Percentiles rank a stretch among this genome's conserved stretches.
These are phyloP conservation scores for Diplosoma virens DNA, from an alignment of 23 tunicate species.

Conservation along the genomic window DNA sequence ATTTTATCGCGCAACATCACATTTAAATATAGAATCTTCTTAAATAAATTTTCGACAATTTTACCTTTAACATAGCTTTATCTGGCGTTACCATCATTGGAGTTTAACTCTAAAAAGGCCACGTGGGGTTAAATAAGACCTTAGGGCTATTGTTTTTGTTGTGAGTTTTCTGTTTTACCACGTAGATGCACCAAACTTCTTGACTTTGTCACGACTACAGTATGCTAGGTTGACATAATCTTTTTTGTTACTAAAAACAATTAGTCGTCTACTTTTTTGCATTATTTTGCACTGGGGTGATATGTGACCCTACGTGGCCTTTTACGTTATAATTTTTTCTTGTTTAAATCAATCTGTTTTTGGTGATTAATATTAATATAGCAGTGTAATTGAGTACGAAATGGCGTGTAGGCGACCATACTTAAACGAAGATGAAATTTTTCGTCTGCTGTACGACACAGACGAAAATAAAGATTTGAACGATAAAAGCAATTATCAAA, in stretches of 20 bases:
- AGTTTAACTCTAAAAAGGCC: constrained; percentile 12
- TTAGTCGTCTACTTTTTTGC: background rate
- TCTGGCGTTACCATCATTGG: too few species aligned
- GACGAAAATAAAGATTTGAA: constrained; percentile 9
- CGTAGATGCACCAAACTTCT: background rate
- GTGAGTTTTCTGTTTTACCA: constrained; percentile 4
- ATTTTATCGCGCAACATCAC: too few species aligned
- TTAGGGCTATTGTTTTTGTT: background rate
- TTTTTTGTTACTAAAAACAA: too few species aligned
- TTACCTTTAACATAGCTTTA: too few species aligned
- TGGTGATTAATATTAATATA: background rate
- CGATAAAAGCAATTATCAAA: background rate
- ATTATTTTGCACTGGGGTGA: background rate
- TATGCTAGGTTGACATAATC: background rate
- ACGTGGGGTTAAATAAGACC: constrained; percentile 17
- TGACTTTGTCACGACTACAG: constrained; percentile 4
- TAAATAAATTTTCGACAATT: too few species aligned
- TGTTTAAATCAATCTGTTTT: background rate
- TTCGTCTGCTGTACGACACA: constrained; percentile 4
- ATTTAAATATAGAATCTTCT: too few species aligned
- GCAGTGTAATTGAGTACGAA: constrained; percentile 6
- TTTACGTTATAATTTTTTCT: background rate
- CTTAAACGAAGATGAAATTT: background rate
- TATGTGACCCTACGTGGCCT: background rate
- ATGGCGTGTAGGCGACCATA: background rate